These are phyloP conservation scores for Charaxes varanes DNA, from an alignment of 1,140 invertebrate species.

Conservation along the genomic window DNA sequence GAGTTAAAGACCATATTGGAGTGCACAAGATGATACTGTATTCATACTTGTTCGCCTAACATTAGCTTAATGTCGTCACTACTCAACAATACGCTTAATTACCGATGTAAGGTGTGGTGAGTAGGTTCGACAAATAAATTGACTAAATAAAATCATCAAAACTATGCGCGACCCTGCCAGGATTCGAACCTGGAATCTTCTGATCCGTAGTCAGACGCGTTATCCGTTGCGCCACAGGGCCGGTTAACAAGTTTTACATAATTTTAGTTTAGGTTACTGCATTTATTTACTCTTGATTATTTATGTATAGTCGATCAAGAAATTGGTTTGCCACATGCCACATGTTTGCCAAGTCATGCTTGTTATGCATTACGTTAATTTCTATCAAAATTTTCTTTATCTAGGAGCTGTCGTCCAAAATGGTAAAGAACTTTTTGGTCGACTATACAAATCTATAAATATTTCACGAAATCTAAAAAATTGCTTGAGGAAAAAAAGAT, in stretches of 20 bases:
- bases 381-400: no score
- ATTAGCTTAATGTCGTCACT: constrained; percentile 50
- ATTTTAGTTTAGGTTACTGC: neutral
- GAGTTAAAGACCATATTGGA: constrained; percentile 22
- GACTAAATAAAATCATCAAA: constrained; percentile 24
- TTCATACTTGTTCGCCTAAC: constrained; percentile 47
- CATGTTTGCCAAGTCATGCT: no score
- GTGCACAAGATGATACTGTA: constrained; percentile 16
- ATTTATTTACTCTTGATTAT: neutral
- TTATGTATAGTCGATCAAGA: no score
- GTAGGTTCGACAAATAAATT: constrained; percentile 18
- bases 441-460: no score
- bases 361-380: no score
- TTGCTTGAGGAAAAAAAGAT: neutral
- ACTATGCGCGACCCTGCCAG: constrained; percentile 53
- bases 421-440: no score
- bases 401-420: no score
- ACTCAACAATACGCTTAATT: constrained; percentile 53
- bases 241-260: constrained; percentile 25
- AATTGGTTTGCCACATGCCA: neutral
- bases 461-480: neutral
- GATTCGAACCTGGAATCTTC: constrained; percentile 69
- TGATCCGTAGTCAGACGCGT: constrained; percentile 93
- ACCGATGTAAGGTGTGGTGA: constrained; percentile 27
- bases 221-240: constrained; percentile 93